These are phyloP conservation scores for Alligator sinensis DNA, from an alignment of 2,113 vertebrate genomes.

Conservation along the genomic window DNA sequence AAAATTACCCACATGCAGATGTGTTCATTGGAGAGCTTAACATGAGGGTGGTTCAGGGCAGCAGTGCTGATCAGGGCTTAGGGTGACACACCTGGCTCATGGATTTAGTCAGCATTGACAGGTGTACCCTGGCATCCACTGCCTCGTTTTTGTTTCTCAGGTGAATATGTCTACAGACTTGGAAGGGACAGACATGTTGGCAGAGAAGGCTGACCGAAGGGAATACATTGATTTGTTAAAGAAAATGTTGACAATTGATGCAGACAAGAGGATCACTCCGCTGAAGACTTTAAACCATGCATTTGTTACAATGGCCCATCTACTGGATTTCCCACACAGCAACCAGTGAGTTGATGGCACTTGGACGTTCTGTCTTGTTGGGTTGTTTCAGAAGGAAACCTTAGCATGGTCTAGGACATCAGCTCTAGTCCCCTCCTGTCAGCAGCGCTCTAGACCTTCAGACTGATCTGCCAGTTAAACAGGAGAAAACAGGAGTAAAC, in stretches of 20 bases:
- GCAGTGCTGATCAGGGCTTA: neutral
- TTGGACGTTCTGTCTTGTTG: neutral
- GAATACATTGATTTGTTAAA: slow-evolving; percentile 98
- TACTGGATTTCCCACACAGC: slow-evolving; percentile 97
- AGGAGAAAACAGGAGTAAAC: neutral
- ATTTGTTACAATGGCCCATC: slow-evolving; percentile 96
- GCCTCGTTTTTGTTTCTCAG: slow-evolving; percentile 73
- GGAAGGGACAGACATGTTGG: slow-evolving; percentile 96
- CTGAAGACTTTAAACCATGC: slow-evolving; percentile 97
- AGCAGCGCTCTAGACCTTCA: neutral
- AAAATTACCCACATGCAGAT: neutral
- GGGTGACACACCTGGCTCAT: accelerated
- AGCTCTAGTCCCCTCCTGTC: neutral
- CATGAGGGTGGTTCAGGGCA: neutral
- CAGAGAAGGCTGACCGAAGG: slow-evolving; percentile 96
- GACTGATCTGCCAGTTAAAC: neutral
- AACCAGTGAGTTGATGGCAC: slow-evolving; percentile 88
- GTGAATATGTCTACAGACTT: slow-evolving; percentile 98
- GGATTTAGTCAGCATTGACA: neutral
- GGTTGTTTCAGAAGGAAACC: neutral
- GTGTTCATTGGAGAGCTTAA: neutral
- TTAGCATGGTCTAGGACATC: neutral
- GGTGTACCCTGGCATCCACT: neutral
- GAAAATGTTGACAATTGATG: slow-evolving; percentile 98
- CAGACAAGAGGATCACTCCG: slow-evolving; percentile 96